Percentiles rank a stretch among this genome's conserved stretches.
Evolutionary conservation across 2,113 vertebrate species (phyloP).

Genomic region (Salvelinus sp.): DNA sequence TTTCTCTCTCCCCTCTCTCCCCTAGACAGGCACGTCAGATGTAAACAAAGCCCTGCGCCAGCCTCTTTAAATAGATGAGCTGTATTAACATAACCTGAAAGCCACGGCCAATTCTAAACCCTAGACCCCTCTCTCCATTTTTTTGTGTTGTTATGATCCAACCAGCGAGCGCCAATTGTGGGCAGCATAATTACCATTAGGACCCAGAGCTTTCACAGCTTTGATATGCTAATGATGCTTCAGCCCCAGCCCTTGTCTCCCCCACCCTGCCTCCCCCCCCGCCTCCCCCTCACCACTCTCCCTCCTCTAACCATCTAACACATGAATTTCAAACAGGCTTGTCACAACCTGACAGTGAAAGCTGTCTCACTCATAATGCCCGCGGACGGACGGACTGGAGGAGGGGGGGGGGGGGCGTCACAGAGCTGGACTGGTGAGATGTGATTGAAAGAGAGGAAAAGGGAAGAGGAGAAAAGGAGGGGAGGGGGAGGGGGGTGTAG

Average conservation of each 20-base stretch:
- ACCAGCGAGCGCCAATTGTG: conserved; percentile 90
- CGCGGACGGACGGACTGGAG: conserved; percentile 36
- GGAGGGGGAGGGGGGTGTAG: conserved; percentile 27
- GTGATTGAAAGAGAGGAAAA: neutral
- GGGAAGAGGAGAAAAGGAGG: neutral
- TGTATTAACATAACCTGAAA: conserved; percentile 84
- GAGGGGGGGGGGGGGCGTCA: conserved; percentile 6
- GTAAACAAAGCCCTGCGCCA: conserved; percentile 76
- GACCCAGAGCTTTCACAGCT: conserved; percentile 89
- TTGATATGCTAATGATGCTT: conserved; percentile 98
- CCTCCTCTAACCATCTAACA: conserved; percentile 73
- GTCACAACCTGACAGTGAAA: conserved; percentile 83
- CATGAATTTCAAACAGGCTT: conserved; percentile 91
- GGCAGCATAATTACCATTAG: conserved; percentile 95
- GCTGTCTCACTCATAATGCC: conserved; percentile 59
- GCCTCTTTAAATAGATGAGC: conserved; percentile 82
- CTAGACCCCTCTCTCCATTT: conserved; percentile 19
- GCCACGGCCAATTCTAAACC: conserved; percentile 79
- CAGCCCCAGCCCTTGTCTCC: conserved; percentile 74
- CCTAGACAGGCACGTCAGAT: conserved; percentile 70
- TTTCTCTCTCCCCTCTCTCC: conserved; percentile 40
- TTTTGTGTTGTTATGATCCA: conserved; percentile 88
- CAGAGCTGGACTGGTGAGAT: conserved; percentile 9
- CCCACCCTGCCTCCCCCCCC: conserved; percentile 59
- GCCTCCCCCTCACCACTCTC: conserved; percentile 67